phyloP scores from a whole-genome alignment of 2,797 vertebrate genomes.

The Danio aesculapii region DNA sequence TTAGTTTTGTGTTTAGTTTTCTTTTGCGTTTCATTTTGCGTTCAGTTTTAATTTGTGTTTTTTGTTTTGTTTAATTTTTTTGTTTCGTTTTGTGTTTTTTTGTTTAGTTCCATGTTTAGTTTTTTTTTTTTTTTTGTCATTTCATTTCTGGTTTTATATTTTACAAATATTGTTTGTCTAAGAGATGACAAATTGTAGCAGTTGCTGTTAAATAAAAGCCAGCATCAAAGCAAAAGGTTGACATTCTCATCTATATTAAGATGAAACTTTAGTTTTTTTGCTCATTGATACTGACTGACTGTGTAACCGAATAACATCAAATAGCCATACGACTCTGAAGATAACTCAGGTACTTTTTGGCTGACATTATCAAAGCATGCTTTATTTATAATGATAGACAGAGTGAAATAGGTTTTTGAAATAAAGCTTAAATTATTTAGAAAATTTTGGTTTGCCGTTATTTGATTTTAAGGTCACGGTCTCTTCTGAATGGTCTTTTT shows the following conservation, averaged over 20 bases:
- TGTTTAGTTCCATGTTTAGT: too few species aligned
- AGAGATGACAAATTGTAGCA: too few species aligned
- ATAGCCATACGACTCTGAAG: background rate
- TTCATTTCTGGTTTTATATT: too few species aligned
- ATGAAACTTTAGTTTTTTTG: background rate
- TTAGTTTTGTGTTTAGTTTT: too few species aligned
- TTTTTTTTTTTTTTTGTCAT: too few species aligned
- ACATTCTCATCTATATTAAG: background rate
- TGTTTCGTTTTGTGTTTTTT: too few species aligned
- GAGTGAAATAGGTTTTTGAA: background rate
- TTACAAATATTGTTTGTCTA: too few species aligned
- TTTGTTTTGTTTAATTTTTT: too few species aligned
- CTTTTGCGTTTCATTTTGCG: too few species aligned
- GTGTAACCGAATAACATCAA: background rate
- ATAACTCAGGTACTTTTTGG: constrained; percentile 1
- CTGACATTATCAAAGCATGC: constrained; percentile 43
- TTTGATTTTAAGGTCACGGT: constrained; percentile 43
- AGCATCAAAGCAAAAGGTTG: constrained; percentile 6
- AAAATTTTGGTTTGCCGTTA: constrained; percentile 20
- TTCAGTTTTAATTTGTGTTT: too few species aligned
- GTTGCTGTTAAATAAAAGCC: too few species aligned
- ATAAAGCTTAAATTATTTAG: constrained; percentile 31
- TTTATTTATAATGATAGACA: constrained; percentile 40
- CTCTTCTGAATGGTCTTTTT: constrained; percentile 6
- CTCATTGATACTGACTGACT: background rate